Base-by-base conservation (phyloP, 1,140 invertebrate species). In the Heterodera schachtii region DNA sequence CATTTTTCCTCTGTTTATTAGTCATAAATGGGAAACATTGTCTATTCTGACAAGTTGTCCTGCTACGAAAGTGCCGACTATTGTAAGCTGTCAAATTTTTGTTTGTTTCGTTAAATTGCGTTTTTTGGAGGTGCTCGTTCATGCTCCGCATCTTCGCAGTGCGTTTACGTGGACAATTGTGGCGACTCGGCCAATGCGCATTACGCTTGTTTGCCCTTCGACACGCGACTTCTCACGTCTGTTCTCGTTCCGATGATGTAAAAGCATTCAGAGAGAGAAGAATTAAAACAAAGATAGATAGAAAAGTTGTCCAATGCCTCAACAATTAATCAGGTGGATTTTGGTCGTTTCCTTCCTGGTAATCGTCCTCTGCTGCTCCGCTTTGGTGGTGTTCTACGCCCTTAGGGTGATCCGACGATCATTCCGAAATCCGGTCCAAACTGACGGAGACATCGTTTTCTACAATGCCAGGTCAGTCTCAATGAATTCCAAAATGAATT, bases 121-220 rank as follows among this genome's bases (percentile, higher is more conserved):
- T 73, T n/a, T 31, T n/a, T 66, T 73, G 43, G 64, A 85, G 84
- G 84, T 64, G 66, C 77, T 7, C 49, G 70, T 31, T 57, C 46
- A 16, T 85, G 84, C 31, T 44, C 77, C 11, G 84, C 76, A 13
- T 73, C 67, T 43, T 75, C 74, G 47, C 83, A 85, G 49, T 85
- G 84, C 67, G 70, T 85, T 60, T 83, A 81, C 60, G 84, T 85
- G 16, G 85, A 85, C 73, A 79, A 80, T 47, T 85, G 84, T 75
- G 76, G 79, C 57, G 80, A 70, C 19, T 52, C 70, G 9, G 46
- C 41, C 16, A 75, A 69, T 3, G 77, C 76, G 13, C 75, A 86
- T 52, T 85, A 86, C 70, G 85, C 78, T 64, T 85, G 84, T 74
- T 43, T 85, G 11, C 84, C 84, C 9, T 76, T 85, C 49, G 85